A percentile compares a stretch with the other conserved stretches of the same genome.
phyloP scores from a whole-genome alignment of 1,140 invertebrate species.

The Drosophila suzukii region DNA sequence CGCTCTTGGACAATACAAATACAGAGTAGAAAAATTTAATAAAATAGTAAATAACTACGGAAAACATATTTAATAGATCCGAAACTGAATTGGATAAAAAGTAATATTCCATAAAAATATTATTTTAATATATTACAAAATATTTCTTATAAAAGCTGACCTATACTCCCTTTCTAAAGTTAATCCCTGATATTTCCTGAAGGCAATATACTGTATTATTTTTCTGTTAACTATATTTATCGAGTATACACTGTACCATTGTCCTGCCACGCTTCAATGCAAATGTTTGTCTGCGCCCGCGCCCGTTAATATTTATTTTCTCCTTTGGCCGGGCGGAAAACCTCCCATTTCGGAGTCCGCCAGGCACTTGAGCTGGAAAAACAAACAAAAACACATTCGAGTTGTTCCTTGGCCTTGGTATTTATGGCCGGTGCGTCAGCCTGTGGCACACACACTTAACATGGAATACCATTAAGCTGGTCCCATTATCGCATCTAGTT shows the following conservation, averaged over 20 bases:
- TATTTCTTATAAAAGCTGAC: too few species aligned
- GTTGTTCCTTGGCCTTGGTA: conserved; percentile 75
- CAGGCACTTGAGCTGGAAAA: conserved; percentile 49
- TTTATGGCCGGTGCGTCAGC: conserved; percentile 70
- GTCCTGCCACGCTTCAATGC: conserved; percentile 38
- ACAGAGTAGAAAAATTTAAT: too few species aligned
- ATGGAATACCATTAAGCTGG: conserved; percentile 39
- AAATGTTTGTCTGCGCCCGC: conserved; percentile 65
- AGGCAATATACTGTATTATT: not conserved
- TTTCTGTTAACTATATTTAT: not conserved
- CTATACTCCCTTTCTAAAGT: not conserved
- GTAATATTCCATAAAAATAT: too few species aligned
- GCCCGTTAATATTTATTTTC: conserved; percentile 55
- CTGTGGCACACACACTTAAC: conserved; percentile 60
- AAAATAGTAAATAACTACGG: too few species aligned
- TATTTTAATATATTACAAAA: too few species aligned
- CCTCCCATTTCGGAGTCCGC: conserved; percentile 21
- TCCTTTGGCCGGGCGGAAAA: conserved; percentile 17
- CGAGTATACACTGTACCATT: conserved; percentile 25
- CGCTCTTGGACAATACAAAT: too few species aligned
- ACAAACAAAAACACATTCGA: conserved; percentile 72
- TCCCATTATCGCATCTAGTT: conserved; percentile 17
- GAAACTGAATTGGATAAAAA: too few species aligned
- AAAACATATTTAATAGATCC: too few species aligned
- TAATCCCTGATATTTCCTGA: not conserved